Evolutionary conservation across 1,140 invertebrate genomes (phyloP), one percentile per base, ranked within the genome.

Genomic region (Trachymyrmex septentrionalis): DNA sequence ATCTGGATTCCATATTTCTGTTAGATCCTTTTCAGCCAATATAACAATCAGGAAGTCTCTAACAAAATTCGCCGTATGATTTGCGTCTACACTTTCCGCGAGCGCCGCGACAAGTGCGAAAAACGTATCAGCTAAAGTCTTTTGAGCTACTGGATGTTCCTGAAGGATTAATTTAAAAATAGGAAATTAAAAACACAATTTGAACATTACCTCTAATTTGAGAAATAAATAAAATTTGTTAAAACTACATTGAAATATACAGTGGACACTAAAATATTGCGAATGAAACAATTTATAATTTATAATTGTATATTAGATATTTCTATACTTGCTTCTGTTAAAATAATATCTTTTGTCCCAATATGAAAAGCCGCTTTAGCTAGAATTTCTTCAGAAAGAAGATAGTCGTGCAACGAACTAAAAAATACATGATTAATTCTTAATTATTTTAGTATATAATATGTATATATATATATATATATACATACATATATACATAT

Each of bases 1-100:
- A 72, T 96, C 95, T 21, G 98, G 97, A 50, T 96, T 95, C 98
- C 98, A 99, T 63, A 99, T 96, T 85, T 98, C 97, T 91, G 97
- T 96, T 1, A 99, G 93, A 94, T 99, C 98, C 95, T 97, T 97
- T 16, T 97, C 97, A 93, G 97, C 96, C 34, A 99, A 94, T 92
- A 97, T 97, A 14, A 97, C 96, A 67, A 99, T 96, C 27, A 99
- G 95, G 93, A 99, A 98, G 94, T 99, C 99, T 75, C 97, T 95
- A 5, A 99, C 96, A 96, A 99, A 99, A 86, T 96, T 93, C 87
- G 97, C 96, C 0, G 97, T 96, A 3, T 93, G 94, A 48, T 88
- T 85, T 3, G 88, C 44, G 66, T 95, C 75, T 12, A 87, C 87
- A 80, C 94, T 95, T 16, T 90, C 93, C 2, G 96, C 93, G n/a